A percentile compares a stretch with the other conserved stretches of the same genome.
Evolutionary conservation across 1,140 invertebrate species (phyloP).

Genomic region (Procambarus clarkii): DNA sequence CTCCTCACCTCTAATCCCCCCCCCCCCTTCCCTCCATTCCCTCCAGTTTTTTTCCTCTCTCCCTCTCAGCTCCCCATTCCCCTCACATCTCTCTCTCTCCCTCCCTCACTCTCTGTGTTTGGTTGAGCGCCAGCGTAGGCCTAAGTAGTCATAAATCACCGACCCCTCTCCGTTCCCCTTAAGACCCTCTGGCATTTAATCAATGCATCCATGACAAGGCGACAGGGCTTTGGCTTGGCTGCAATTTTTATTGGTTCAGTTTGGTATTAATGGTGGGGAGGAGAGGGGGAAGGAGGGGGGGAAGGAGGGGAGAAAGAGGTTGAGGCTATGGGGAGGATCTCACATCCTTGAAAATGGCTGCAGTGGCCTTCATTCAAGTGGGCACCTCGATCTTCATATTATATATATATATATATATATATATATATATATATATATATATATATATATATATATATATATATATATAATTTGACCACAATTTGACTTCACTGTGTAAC

Average conservation of each 20-base stretch:
- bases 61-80: neutral
- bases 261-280: slow-evolving; percentile 2
- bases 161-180: slow-evolving; percentile 21
- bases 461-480: neutral
- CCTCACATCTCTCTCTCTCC: slow-evolving; percentile 12
- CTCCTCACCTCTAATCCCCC: neutral
- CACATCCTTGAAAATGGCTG: too few relatives aligned
- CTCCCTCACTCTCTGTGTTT: slow-evolving; percentile 23
- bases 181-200: slow-evolving; percentile 42
- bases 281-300: slow-evolving; percentile 2
- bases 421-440: slow-evolving; percentile 16
- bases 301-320: slow-evolving; percentile 1
- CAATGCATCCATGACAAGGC: slow-evolving; percentile 61
- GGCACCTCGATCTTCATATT: too few relatives aligned
- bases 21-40: too few relatives aligned
- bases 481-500: too few relatives aligned
- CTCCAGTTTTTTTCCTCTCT: slow-evolving; percentile 7
- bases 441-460: slow-evolving; percentile 7
- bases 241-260: slow-evolving; percentile 54
- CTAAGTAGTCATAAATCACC: slow-evolving; percentile 46
- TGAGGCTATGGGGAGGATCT: too few relatives aligned
- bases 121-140: slow-evolving; percentile 42
- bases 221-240: slow-evolving; percentile 14
- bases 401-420: neutral
- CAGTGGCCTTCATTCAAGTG: too few relatives aligned